These are phyloP conservation scores for Numenius phaeopus DNA, from an alignment of 2,797 vertebrate species.

Conservation along the genomic window DNA sequence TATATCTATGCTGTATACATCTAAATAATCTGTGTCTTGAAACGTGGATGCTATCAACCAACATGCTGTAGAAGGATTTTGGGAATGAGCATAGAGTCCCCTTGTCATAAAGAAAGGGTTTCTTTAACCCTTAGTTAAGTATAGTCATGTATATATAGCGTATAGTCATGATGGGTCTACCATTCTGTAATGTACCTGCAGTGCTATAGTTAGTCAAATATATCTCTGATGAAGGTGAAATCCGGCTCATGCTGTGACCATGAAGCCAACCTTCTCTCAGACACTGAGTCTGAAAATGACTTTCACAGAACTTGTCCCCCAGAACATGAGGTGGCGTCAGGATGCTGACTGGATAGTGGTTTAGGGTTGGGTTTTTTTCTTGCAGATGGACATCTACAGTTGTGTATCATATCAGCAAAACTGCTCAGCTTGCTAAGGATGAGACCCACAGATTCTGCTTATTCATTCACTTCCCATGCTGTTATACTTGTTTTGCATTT, in stretches of 20 bases:
- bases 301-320: background rate
- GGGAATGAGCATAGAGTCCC: background rate
- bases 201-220: background rate
- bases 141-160: too few relatives aligned
- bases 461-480: background rate
- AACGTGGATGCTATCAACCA: background rate
- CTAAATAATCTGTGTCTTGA: background rate
- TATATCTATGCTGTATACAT: background rate
- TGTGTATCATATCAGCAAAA: background rate
- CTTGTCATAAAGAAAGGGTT: background rate
- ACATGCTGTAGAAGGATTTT: background rate
- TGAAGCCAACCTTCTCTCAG: background rate
- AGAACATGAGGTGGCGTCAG: background rate
- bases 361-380: rapidly evolving
- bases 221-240: background rate
- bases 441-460: background rate
- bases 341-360: background rate
- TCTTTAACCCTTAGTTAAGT: too few relatives aligned
- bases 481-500: background rate
- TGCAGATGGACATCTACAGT: background rate
- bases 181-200: background rate
- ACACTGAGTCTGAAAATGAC: background rate
- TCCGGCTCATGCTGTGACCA: background rate
- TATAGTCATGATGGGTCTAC: background rate
- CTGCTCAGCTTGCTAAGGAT: background rate